Evolutionary conservation across 2,113 vertebrate species (phyloP), one percentile per base, ranked within the genome.

Genomic region (Myodes glareolus): DNA sequence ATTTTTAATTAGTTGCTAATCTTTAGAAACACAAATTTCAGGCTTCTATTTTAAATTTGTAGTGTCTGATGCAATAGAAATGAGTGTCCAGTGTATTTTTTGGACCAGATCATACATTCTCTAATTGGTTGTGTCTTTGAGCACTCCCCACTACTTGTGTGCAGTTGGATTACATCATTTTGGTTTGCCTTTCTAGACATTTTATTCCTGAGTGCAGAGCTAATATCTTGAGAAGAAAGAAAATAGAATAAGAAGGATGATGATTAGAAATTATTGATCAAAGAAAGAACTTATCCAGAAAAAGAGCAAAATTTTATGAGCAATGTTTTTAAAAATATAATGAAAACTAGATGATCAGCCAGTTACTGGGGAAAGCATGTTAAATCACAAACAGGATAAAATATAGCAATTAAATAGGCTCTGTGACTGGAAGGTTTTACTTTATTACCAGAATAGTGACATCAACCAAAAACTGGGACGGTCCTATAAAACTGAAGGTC

Each of bases 1-100:
- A 39, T 39, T 65, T 94, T 93, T 36, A 89, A 90, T 91, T 94
- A 72, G 52, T 65, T 81, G 63, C 7, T 87, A 90, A 84, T 67
- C 50, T 94, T 92, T 96, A 85, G 73, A 95, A 39, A 68, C 7
- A n/a, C 1, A 4, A 29, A 68, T 87, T 82, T 78, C 17, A 78
- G 55, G 33, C 76, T 80, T 76, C 61, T 95, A 7, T 76, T 85
- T 61, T 50, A 92, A 80, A 93, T 33, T 6, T 33, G 29, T 16
- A 94, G 55, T 0, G 29, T 31, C 27, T 42, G 36, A 85, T 17
- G 2, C 72, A 70, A 50, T 50, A 6, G 29, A 67, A 78, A 2
- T 7, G 36, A 58, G 36, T 19, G 1, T 4, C 31, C 61, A 4
- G 7, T 25, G 3, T 39, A 29, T 25, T 52, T 80, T 95, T 88